These are phyloP conservation scores for Uropetala carovei DNA, from an alignment of 2,888 invertebrate species.

Conservation along the genomic window DNA sequence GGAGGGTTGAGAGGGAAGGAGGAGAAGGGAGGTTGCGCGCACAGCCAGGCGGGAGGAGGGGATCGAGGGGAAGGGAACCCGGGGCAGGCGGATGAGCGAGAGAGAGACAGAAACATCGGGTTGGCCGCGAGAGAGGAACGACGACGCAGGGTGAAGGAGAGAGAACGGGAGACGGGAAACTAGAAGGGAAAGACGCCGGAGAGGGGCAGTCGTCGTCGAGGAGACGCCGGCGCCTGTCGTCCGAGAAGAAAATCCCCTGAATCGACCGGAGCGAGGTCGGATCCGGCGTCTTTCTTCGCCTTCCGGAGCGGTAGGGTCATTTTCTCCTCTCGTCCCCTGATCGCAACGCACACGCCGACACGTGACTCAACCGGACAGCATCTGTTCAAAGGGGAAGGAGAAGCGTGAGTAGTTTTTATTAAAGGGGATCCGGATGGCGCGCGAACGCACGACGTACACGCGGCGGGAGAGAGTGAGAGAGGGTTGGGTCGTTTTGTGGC, in stretches of 20 bases:
- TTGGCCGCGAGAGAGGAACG: neutral
- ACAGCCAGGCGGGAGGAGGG: neutral
- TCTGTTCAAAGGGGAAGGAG: neutral
- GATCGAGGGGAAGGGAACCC: neutral
- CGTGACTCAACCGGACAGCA: neutral
- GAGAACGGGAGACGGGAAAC: neutral
- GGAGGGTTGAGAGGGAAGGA: neutral
- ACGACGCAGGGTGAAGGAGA: neutral
- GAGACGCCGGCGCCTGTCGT: neutral
- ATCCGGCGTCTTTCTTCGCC: neutral
- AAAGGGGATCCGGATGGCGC: neutral
- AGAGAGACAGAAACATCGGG: neutral
- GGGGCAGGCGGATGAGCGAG: neutral
- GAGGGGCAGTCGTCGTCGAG: neutral
- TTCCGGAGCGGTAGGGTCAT: neutral
- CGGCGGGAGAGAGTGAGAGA: neutral
- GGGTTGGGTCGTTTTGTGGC: too few species aligned
- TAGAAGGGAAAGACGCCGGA: neutral
- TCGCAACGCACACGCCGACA: neutral
- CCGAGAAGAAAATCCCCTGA: neutral
- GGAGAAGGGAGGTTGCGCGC: conserved; percentile 6
- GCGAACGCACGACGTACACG: neutral
- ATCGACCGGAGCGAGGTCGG: neutral
- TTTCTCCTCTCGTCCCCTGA: too few species aligned
- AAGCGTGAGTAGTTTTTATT: neutral